phyloP scores from a whole-genome alignment of 1,140 invertebrate species.

The Rhagoletis pomonella region DNA sequence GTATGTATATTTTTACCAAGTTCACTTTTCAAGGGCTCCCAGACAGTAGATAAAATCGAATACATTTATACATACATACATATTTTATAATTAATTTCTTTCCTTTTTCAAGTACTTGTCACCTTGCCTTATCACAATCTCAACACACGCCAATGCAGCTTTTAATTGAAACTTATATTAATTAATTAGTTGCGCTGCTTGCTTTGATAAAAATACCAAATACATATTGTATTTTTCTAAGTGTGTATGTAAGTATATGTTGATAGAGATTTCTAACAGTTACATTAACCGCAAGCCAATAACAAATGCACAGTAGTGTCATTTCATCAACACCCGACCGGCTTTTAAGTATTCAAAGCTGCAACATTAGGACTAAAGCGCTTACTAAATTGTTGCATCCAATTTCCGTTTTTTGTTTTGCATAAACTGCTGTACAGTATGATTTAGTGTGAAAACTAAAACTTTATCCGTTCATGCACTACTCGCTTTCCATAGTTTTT shows the following conservation, averaged over 20 bases:
- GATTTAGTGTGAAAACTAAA: background rate
- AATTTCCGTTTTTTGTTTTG: background rate
- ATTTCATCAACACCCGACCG: slow-evolving; percentile 27
- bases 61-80: background rate
- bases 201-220: background rate
- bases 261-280: background rate
- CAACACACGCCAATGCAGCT: background rate
- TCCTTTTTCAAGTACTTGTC: background rate
- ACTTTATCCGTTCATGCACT: background rate
- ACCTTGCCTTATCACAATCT: slow-evolving; percentile 38
- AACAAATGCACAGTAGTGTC: background rate
- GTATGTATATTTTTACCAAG: background rate
- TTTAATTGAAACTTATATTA: slow-evolving; percentile 26
- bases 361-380: slow-evolving; percentile 1
- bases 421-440: background rate
- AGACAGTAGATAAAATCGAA: background rate
- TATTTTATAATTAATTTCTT: background rate
- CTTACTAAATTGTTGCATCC: background rate
- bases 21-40: slow-evolving; percentile 4
- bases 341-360: slow-evolving; percentile 4
- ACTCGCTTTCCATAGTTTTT: background rate
- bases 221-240: background rate
- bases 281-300: background rate
- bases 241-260: background rate
- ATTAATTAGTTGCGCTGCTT: slow-evolving; percentile 7